Base-by-base conservation (phyloP, 2,113 vertebrate genomes). In the Polyodon spathula region DNA sequence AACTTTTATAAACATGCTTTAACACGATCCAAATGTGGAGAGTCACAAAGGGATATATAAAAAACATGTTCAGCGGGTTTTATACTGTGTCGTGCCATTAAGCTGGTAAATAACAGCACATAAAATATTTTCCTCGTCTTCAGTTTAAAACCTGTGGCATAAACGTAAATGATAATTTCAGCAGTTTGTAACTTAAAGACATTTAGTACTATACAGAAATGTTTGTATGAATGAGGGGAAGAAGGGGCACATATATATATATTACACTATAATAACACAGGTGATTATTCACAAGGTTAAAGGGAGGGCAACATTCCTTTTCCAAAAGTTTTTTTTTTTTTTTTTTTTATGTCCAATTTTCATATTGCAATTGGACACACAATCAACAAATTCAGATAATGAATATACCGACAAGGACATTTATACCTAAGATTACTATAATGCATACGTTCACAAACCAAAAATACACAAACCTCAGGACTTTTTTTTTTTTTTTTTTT, bases 21-120 rank as follows among this genome's bases (percentile, higher is more conserved):
- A 8, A 27, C 37, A n/a, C 14, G 52, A 37, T 16, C 50, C 6
- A 7, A 6, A 8, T 7, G 40, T 14, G 41, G 6, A 43, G 6
- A 54, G 14, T 9, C 17, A 54, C n/a, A 64, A 44, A 27, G 44
- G 27, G 41, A 62, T 79, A 71, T 73, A 70, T 83, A 87, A 85
- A 87, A 87, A 86, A 78, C 84, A 86, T 87, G 64, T 80, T 83
- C 73, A 79, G 64, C 68, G 81, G 65, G 61, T 78, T 40, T 69
- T 76, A 79, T 78, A 77, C 72, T 78, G 70, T 78, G 78, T 80
- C 84, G 82, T 81, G 81, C 69, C 27, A 77, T 74, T 71, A 73
- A 73, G 64, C 69, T 73, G 71, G 69, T 67, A 74, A 60, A 82
- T 59, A 72, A 78, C 73, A 81, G 64, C 77, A 83, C 66, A 76